Base-by-base conservation (phyloP, 2,888 invertebrate genomes). In the Microdon myrmicae region DNA sequence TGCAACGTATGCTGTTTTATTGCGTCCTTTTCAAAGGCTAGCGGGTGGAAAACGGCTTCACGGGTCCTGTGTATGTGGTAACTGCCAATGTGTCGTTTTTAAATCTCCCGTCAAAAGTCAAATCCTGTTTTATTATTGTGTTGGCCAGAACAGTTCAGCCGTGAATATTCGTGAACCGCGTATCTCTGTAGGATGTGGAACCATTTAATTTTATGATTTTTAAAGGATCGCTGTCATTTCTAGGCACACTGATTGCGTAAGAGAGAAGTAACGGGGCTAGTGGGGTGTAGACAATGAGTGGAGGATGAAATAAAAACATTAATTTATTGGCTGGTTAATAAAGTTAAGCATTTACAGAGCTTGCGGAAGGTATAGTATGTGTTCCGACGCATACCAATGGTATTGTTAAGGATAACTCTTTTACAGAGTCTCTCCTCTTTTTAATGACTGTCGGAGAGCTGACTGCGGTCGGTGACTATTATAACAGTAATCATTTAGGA, bases 201-300 rank as follows among this genome's bases (percentile, higher is more conserved):
- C 47, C 58, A 58, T 64, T 64, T 64, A 53, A 53, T 64, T 64
- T 64, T 64, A 64, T 64, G 64, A 47, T 58, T 58, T 64, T 64
- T 53, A 58, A 55, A 58, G 53, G 43, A 53, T 61, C 44, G 41
- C 53, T 58, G 38, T 49, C 54, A 60, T 44, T 51, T 37, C 37
- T 44, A 54, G 20, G 32, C 22, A 20, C 26, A 14, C 8, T 4
- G 2, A 19, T n/a, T 9, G 8, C 3, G 16, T 2, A 20, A 12
- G 26, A 14, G 8, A n/a, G 14, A 5, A 23, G 20, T 12, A 26
- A 17, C 1, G 12, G 35, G 12, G 22, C 22, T 10, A 4, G 4
- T 29, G 14, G 7, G 10, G 10, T 1, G 10, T 3, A n/a, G 3
- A 13, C n/a, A 9, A 17, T 22, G 37, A 13, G 22, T 2, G 37